Base-by-base conservation (phyloP, 2,797 vertebrate species). In the Bovichtus diacanthus region DNA sequence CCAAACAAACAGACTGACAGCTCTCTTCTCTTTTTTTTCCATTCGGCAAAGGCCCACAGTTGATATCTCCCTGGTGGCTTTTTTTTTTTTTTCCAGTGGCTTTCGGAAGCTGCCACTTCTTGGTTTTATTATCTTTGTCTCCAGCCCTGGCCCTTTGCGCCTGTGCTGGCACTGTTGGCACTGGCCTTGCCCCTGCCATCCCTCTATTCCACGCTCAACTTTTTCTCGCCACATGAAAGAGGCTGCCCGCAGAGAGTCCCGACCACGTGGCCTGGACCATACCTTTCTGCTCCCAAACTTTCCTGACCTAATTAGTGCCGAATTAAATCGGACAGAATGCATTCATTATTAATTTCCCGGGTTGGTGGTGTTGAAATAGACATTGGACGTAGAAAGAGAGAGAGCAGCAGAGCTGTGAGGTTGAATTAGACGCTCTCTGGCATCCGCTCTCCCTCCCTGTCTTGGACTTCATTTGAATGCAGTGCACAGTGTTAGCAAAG, bases 121-220 rank as follows among this genome's bases (percentile, higher is more conserved):
- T 86, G 82, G 61, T 87, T 76, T 44, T 85, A 94, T 94, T 95
- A 95, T 95, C 94, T 95, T 91, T 82, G 92, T 93, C 90, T 93
- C 85, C 94, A 95, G 94, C 91, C 90, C 74, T 78, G 92, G 91
- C 92, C 91, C 92, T 81, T 67, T 70, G 82, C 89, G 91, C 91
- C 92, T 54, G 73, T n/a, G 81, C 88, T 87, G 92, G 85, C 39
- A 56, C 88, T 38, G 70, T 76, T 91, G 85, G 86, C 89, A 78
- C 70, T 10, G 84, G 82, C 82, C 87, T 65, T 69, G 69, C 78
- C 78, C 79, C 71, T 27, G 78, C 87, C 73, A 79, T 83, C 86
- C 83, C 89, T 93, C 89, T 92, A 88, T 92, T 93, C 90, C 1
- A 61, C 47, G 71, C 86, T 92, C 90, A 91, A 92, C 89, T 91